These are phyloP conservation scores for Melanostoma scalare DNA, from an alignment of 2,888 invertebrate genomes.

Conservation along the genomic window DNA sequence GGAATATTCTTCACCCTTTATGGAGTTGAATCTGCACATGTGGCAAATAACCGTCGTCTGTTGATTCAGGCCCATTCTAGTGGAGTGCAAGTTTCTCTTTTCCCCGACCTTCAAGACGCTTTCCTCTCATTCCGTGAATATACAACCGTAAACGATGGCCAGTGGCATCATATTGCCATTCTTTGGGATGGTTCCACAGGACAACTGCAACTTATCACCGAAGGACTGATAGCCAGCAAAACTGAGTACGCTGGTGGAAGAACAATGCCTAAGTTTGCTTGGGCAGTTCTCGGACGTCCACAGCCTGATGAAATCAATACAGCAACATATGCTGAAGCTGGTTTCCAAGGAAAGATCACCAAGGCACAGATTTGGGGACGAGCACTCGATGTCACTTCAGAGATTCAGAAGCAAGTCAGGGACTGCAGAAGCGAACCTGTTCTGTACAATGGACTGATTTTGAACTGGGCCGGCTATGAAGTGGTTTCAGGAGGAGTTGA, in stretches of 20 bases:
- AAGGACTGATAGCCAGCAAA: slow-evolving; percentile 96
- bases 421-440: slow-evolving; percentile 96
- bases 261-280: slow-evolving; percentile 91
- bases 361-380: slow-evolving; percentile 97
- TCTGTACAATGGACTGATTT: slow-evolving; percentile 90
- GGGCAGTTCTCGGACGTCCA: slow-evolving; percentile 96
- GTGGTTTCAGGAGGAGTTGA: slow-evolving; percentile 94
- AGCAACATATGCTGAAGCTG: slow-evolving; percentile 89
- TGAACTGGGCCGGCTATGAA: slow-evolving; percentile 97
- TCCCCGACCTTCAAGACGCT: slow-evolving; percentile 93
- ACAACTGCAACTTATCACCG: slow-evolving; percentile 94
- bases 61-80: slow-evolving; percentile 95
- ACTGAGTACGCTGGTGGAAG: slow-evolving; percentile 94
- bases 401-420: slow-evolving; percentile 96
- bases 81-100: slow-evolving; percentile 95
- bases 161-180: slow-evolving; percentile 97
- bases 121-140: slow-evolving; percentile 95
- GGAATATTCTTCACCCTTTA: slow-evolving; percentile 97
- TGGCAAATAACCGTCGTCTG: slow-evolving; percentile 89
- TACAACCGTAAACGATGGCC: slow-evolving; percentile 96
- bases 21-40: slow-evolving; percentile 91
- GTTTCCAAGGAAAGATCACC: slow-evolving; percentile 97
- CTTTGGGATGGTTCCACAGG: slow-evolving; percentile 97
- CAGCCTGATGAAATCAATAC: slow-evolving; percentile 86
- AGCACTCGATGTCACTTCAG: slow-evolving; percentile 94